Base-by-base conservation (phyloP, 23 tunicate species). In the Trididemnum clinides region DNA sequence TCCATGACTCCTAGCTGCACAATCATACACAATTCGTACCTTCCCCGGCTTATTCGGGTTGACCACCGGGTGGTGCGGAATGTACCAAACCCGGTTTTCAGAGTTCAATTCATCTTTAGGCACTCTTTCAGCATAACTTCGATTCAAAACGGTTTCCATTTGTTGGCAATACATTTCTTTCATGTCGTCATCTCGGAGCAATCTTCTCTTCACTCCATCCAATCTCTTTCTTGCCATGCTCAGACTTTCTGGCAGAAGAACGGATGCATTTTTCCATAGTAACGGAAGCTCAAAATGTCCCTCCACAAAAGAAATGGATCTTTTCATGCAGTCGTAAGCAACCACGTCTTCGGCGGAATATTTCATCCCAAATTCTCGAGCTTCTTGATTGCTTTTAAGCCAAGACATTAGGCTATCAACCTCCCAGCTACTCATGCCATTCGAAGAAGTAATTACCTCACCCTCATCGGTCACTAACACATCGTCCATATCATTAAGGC, bases 1-100 rank as follows among this genome's bases (percentile, higher is more conserved):
- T 3, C 25, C 25, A 37, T 6, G 22, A 36, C 27, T n/a, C 29
- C 7, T 23, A 19, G 80, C 80, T 18, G 80, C 80, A 29, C 80
- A 73, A 22, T 73, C 57, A 30, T 34, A 37, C 28, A 73, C 80
- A 73, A 73, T 22, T 73, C 80, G 35, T 29, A 36, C 80, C 80
- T 73, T 73, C 4, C 37, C 80, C 29, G 80, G 80, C 28, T 73
- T 73, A 18, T 36, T 12, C 2, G 80, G 57, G 57, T 73, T 73
- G 15, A 73, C 2, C 25, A 73, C 57, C 1, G 80, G 80, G 20
- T 73, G 80, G 57, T 73, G 80, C 3, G 57, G 80, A 23, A 73
- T 73, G 5, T 34, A 35, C 57, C 80, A 36, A 5, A n/a, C 27
- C 3, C 57, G 57, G 10, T 36, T 30, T n/a, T n/a, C n/a, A n/a